phyloP scores from a whole-genome alignment of 2,888 invertebrate genomes.

The Cancer borealis region DNA sequence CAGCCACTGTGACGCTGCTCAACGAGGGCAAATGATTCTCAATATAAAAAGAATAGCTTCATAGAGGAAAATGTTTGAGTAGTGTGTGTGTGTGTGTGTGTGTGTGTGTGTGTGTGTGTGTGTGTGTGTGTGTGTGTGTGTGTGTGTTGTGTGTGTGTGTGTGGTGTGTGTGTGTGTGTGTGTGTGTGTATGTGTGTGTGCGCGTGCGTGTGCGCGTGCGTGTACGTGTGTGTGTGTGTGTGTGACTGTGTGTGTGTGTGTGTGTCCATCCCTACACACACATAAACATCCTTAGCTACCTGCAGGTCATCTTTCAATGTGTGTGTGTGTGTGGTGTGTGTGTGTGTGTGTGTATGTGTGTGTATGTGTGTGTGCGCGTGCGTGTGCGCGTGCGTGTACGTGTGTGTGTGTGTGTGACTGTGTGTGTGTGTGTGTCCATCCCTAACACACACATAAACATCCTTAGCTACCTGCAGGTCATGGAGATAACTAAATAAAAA shows the following conservation, averaged over 20 bases:
- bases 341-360: neutral
- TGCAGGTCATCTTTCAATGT: neutral
- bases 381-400: neutral
- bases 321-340: neutral
- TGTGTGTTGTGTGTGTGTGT: neutral
- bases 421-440: neutral
- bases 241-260: neutral
- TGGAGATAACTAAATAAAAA: neutral
- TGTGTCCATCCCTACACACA: neutral
- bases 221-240: too few species aligned
- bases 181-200: neutral
- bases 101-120: constrained; percentile 32
- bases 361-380: neutral
- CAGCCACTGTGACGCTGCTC: neutral
- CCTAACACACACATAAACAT: too few species aligned
- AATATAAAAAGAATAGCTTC: neutral
- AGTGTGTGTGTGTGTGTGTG: neutral
- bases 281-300: too few species aligned
- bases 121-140: constrained; percentile 31
- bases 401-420: constrained; percentile 7
- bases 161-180: neutral
- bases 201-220: neutral
- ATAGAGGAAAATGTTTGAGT: neutral
- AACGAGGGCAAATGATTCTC: constrained; percentile 7
- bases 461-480: neutral